Percentiles rank a stretch among this genome's conserved stretches.
Conservation (phyloP, 1,140 invertebrate genomes). For the Calephelis nemesis region DNA sequence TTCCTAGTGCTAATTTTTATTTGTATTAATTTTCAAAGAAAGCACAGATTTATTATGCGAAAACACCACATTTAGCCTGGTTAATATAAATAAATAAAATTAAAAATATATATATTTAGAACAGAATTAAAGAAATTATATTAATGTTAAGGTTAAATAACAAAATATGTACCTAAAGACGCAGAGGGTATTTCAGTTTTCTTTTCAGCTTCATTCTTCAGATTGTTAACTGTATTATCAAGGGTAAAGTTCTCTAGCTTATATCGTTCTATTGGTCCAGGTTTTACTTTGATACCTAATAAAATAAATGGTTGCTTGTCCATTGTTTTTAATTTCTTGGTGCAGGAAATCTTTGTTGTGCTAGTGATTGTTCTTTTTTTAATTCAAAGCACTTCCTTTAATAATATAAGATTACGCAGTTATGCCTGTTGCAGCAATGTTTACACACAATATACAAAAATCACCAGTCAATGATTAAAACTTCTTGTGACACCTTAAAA, state of each 20-base stretch:
- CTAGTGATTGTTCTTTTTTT: neutral
- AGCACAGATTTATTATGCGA: too few species aligned
- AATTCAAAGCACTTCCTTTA: neutral
- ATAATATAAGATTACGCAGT: neutral
- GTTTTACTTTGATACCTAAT: conserved; percentile 68
- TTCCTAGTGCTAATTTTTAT: too few species aligned
- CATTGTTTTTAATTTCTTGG: conserved; percentile 28
- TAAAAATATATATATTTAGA: neutral
- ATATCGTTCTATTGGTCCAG: conserved; percentile 61
- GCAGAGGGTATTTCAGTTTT: conserved; percentile 60
- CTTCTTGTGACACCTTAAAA: too few species aligned
- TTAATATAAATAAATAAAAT: too few species aligned
- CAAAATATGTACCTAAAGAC: conserved; percentile 50
- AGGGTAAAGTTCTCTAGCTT: conserved; percentile 65
- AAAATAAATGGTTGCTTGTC: conserved; percentile 55
- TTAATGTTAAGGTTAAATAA: neutral
- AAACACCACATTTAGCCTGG: too few species aligned
- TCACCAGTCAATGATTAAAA: too few species aligned
- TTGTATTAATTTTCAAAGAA: too few species aligned
- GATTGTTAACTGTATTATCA: conserved; percentile 56
- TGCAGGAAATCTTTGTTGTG: too few species aligned
- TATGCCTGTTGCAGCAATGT: too few species aligned
- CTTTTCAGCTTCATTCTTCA: conserved; percentile 63
- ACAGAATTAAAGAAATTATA: neutral
- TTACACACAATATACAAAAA: too few species aligned